Base-by-base conservation (phyloP, 2,797 vertebrate genomes). In the Molossus molossus region DNA sequence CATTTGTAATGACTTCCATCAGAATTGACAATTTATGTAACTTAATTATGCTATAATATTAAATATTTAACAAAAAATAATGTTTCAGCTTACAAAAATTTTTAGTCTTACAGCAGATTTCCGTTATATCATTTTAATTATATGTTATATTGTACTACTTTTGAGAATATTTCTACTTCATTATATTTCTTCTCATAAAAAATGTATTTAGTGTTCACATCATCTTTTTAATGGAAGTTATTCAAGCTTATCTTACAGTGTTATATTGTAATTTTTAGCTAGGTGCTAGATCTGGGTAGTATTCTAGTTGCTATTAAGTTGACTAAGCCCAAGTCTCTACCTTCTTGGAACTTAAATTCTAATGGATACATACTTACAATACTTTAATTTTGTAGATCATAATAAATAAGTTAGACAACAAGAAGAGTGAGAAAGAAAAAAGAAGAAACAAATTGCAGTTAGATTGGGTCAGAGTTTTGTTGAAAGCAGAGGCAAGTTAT, bases 41-140 rank as follows among this genome's bases (percentile, higher is more conserved):
- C 33, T 76, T 95, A 90, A 33, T 89, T 15, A 48, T 93, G 91
- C 95, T 87, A 65, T 85, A 33, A 65, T 55, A 58, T 60, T 94
- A 81, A 80, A 84, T 37, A 58, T 55, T 82, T 80, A 80, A 87
- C 12, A 64, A 73, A 82, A 93, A 88, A 0, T 62, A 62, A 27
- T 21, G 12, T 86, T 82, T 87, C 29, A 77, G 45, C 48, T 75
- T 81, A 20, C 5, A 81, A 84, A 33, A 20, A 53, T 85, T 95
- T 91, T 87, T 40, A 33, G 21, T 84, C 27, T 76, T 25, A 72
- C 2, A 83, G 0, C 57, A 87, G 29, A 48, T 64, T 81, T 89
- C n/a, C 21, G 70, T 91, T 57, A 21, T 60, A 48, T 55, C 18
- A 92, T 1, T 33, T 87, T 83, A 45, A 89, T 80, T 90, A 86